Evolutionary conservation across 2,797 vertebrate genomes (phyloP).

Genomic region (Trichosurus vulpecula): DNA sequence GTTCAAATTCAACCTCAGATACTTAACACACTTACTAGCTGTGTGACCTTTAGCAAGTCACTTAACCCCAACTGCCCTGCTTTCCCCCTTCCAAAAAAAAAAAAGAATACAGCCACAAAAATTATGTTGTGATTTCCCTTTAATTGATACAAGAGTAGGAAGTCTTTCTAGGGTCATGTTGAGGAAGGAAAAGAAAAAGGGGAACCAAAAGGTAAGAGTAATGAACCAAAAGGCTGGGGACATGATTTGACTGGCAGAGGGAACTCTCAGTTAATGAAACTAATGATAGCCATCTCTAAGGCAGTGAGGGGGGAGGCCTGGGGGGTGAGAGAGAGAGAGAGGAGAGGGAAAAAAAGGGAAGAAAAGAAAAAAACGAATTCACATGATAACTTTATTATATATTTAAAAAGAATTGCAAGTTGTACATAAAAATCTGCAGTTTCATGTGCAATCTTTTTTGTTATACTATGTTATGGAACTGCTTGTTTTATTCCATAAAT

Average conservation of each 20-base stretch:
- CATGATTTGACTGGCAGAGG: not conserved
- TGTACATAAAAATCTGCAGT: not conserved
- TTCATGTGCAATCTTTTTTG: not conserved
- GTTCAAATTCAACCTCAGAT: too few relatives aligned
- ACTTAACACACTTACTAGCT: too few relatives aligned
- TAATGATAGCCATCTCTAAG: not conserved
- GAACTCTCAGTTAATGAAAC: not conserved
- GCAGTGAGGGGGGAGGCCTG: fast-evolving
- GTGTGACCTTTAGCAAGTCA: too few relatives aligned
- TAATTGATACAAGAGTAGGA: not conserved
- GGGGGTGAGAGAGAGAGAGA: too few relatives aligned
- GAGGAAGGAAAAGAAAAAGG: not conserved
- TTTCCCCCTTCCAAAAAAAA: too few relatives aligned
- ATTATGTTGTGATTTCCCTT: not conserved
- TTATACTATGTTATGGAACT: not conserved
- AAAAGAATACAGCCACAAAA: not conserved
- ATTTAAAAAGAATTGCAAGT: not conserved
- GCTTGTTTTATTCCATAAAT: not conserved
- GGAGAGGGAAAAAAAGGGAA: not conserved
- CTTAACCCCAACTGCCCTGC: too few relatives aligned
- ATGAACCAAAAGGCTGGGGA: not conserved
- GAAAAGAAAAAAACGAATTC: not conserved
- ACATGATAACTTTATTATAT: not conserved
- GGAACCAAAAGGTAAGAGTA: not conserved
- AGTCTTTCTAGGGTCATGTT: not conserved